Base-by-base conservation (phyloP, 2,113 vertebrate genomes). In the Oceanites oceanicus region DNA sequence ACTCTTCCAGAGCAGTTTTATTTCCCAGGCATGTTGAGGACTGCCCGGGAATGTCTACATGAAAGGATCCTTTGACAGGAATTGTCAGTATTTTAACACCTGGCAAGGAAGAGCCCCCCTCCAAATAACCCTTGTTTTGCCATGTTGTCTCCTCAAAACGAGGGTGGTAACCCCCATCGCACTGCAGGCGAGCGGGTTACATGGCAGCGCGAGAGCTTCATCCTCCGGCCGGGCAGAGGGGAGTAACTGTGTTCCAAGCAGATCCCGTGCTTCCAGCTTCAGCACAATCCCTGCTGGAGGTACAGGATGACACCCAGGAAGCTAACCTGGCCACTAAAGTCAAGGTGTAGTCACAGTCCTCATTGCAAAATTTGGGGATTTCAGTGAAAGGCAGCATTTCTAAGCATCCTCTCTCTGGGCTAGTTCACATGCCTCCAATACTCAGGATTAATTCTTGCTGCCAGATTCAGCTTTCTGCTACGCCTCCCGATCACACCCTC, bases 21-120 rank as follows among this genome's bases (percentile, higher is more conserved):
- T 94, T 97, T 97, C 93, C 96, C 96, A 96, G 98, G 94, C 98
- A 61, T 96, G 98, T 97, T 71, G 83, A 91, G 96, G 96, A 45
- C 93, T 97, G 98, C 97, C 97, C 94, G 96, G 97, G 97, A 98
- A 98, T 98, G 97, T 94, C 93, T 84, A 97, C 96, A 97, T 97
- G 93, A 97, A 98, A 98, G 96, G 97, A 91, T 95, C 95, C 76
- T 97, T 95, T 97, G 95, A 98, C 97, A 95, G 95, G 88, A 96
- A 84, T 84, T 94, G 94, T 94, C 92, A 97, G 95, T 58, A 77
- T 92, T 90, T 96, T 92, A 97, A 96, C 97, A 98, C 97, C 97
- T 97, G 97, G 96, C 96, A 95, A 86, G 83, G 77, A 91, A 95
- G 86, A 96, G 52, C 75, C 86, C 77, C 72, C 91, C 93, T 89